Evolutionary conservation across 2,797 vertebrate genomes (phyloP).

Genomic region (Moxostoma hubbsi): DNA sequence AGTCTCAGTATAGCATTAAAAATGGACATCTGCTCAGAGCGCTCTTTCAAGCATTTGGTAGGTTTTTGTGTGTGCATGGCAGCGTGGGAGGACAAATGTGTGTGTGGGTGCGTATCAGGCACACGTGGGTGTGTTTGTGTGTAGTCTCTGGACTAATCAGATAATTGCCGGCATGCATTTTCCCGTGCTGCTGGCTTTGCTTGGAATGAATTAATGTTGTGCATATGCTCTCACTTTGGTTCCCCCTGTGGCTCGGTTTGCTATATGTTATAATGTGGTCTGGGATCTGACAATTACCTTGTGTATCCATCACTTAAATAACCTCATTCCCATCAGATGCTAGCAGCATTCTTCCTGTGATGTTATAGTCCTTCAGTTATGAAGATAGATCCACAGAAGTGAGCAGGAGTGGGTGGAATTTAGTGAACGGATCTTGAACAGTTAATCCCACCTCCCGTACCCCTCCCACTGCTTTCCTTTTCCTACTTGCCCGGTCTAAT

Average conservation of each 20-base stretch:
- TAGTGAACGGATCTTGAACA: constrained; percentile 62
- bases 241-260: background rate
- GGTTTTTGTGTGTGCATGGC: constrained; percentile 28
- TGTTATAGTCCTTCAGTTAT: constrained; percentile 37
- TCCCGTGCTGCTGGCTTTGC: background rate
- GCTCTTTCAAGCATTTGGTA: constrained; percentile 62
- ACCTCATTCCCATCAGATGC: background rate
- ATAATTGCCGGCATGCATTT: constrained; percentile 23
- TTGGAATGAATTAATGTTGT: constrained; percentile 1
- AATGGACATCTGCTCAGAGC: constrained; percentile 49
- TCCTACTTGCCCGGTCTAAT: constrained; percentile 66
- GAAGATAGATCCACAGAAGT: constrained; percentile 24
- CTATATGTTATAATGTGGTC: background rate
- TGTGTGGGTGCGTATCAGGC: constrained; percentile 30
- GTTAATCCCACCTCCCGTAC: constrained; percentile 66
- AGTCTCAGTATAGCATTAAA: constrained; percentile 55
- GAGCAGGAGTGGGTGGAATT: constrained; percentile 62
- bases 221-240: constrained; percentile 1
- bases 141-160: constrained; percentile 28
- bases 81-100: constrained; percentile 54
- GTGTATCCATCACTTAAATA: constrained; percentile 23
- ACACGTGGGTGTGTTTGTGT: constrained; percentile 10
- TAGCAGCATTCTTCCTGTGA: background rate
- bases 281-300: constrained; percentile 42
- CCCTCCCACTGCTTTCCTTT: constrained; percentile 71